phyloP scores from a whole-genome alignment of 2,797 vertebrate genomes.

The Sphaeramia orbicularis region DNA sequence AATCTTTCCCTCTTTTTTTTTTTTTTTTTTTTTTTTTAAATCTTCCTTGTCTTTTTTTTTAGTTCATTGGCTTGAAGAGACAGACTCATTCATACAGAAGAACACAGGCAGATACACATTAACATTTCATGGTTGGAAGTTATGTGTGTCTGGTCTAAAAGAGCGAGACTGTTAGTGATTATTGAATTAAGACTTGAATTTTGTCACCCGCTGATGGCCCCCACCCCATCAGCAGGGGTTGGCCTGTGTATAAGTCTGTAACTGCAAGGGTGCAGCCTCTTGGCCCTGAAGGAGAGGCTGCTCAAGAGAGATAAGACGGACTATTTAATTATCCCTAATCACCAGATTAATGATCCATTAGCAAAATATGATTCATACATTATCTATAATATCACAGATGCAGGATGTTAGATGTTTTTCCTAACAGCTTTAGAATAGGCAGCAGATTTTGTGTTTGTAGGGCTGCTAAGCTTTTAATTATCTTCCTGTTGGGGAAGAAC shows the following conservation, averaged over 20 bases:
- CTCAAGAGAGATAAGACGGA: constrained; percentile 21
- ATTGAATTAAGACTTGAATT: constrained; percentile 57
- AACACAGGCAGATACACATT: constrained; percentile 6
- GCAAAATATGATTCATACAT: constrained; percentile 28
- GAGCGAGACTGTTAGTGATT: constrained; percentile 20
- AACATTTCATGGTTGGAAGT: constrained; percentile 10
- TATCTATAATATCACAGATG: constrained; percentile 10
- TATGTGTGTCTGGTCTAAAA: constrained; percentile 19
- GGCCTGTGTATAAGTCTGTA: constrained; percentile 63
- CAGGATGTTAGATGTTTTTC: constrained; percentile 6
- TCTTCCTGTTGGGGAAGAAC: constrained; percentile 1
- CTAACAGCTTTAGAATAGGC: constrained; percentile 3
- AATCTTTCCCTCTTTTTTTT: no score
- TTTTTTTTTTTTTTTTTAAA: no score
- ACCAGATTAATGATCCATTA: constrained; percentile 34
- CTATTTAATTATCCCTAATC: constrained; percentile 63
- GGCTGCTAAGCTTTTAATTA: constrained; percentile 24
- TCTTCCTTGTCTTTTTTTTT: no score
- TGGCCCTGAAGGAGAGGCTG: constrained; percentile 18
- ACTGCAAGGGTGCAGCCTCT: constrained; percentile 44
- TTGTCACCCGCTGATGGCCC: constrained; percentile 24
- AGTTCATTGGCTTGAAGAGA: no score
- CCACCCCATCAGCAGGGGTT: constrained; percentile 20
- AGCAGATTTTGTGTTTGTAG: constrained; percentile 29
- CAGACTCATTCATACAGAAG: not conserved